Conservation (phyloP, 1,140 invertebrate genomes). For the Drosophila nikananu region DNA sequence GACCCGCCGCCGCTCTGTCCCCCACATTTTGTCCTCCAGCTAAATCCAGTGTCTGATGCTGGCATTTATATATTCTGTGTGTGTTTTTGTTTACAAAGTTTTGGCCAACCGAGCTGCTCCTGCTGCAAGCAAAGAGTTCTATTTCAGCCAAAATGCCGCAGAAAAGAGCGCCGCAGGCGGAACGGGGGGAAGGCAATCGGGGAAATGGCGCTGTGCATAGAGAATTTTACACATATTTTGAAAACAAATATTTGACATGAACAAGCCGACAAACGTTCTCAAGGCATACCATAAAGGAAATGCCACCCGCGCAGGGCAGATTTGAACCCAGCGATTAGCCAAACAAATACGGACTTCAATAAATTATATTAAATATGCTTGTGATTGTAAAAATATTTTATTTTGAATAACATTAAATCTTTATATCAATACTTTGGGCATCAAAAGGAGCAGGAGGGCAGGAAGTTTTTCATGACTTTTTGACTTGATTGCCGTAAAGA, state of each 20-base stretch:
- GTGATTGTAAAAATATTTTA: neutral
- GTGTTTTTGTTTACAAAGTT: constrained; percentile 69
- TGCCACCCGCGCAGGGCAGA: constrained; percentile 1
- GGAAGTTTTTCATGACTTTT: too few relatives aligned
- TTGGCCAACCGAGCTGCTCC: constrained; percentile 44
- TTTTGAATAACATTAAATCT: neutral
- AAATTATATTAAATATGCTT: neutral
- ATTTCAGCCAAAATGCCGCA: constrained; percentile 45
- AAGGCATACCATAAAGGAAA: constrained; percentile 6
- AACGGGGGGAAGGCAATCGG: neutral
- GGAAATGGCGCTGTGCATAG: constrained; percentile 26
- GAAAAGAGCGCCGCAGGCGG: constrained; percentile 14
- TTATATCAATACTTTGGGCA: neutral
- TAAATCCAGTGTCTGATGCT: constrained; percentile 42
- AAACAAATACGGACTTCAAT: neutral
- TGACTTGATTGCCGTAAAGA: too few relatives aligned
- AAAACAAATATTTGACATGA: constrained; percentile 72
- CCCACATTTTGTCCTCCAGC: constrained; percentile 21
- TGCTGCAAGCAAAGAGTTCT: constrained; percentile 40
- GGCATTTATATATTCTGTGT: constrained; percentile 60
- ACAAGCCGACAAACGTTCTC: constrained; percentile 42
- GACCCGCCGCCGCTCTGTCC: neutral
- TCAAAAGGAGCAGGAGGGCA: too few relatives aligned
- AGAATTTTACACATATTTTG: constrained; percentile 75
- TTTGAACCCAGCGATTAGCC: constrained; percentile 5